phyloP scores from a whole-genome alignment of 2,113 vertebrate genomes.

The Labeo rohita region DNA sequence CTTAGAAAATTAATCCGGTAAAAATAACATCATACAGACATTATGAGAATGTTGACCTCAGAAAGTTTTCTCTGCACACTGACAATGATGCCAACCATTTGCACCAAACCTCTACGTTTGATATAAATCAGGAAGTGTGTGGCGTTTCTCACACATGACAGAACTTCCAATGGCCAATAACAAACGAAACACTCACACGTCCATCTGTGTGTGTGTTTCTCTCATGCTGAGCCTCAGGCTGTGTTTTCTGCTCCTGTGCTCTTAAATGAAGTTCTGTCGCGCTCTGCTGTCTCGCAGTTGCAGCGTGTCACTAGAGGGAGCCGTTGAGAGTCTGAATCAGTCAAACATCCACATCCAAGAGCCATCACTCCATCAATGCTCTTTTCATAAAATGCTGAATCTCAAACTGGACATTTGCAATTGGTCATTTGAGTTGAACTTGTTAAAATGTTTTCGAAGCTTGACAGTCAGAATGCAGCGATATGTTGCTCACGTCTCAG shows the following conservation, averaged over 20 bases:
- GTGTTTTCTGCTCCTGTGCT: background rate
- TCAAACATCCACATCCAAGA: background rate
- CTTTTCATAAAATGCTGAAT: background rate
- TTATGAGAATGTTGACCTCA: no score
- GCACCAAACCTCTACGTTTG: background rate
- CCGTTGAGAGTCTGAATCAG: background rate
- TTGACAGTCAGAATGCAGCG: background rate
- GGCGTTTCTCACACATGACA: background rate
- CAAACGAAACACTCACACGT: background rate
- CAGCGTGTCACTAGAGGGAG: background rate
- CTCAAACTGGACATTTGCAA: background rate
- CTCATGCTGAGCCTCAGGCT: background rate
- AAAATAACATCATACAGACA: no score
- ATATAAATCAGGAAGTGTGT: background rate
- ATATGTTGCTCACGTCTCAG: background rate
- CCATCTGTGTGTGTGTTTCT: background rate
- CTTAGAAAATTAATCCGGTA: no score
- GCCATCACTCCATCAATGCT: background rate
- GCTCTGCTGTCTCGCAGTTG: background rate
- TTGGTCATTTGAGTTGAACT: background rate
- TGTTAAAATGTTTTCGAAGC: background rate
- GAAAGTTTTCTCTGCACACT: no score
- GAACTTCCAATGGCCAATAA: background rate
- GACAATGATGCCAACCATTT: background rate
- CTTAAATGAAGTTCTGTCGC: background rate